Percentiles rank a stretch among this genome's conserved stretches.
phyloP scores from a whole-genome alignment of 2,888 invertebrate species.

The Pogonocherus hispidulus region DNA sequence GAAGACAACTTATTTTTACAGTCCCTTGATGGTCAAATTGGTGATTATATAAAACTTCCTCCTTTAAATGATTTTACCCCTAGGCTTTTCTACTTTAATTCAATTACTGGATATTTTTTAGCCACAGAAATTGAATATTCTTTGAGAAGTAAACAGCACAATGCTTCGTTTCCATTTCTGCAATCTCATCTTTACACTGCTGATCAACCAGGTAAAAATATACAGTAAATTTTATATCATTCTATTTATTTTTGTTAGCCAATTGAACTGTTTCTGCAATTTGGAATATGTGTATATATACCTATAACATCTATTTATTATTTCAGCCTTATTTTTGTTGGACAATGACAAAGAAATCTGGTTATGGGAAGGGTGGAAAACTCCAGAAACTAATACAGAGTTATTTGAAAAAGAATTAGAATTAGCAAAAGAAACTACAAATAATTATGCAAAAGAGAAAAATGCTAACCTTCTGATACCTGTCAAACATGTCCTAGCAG shows the following conservation, averaged over 20 bases:
- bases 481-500: slow-evolving; percentile 42
- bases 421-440: slow-evolving; percentile 40
- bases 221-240: not conserved
- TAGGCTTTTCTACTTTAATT: slow-evolving; percentile 55
- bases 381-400: slow-evolving; percentile 27
- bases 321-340: slow-evolving; percentile 54
- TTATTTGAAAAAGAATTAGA: slow-evolving; percentile 41
- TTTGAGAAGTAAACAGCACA: slow-evolving; percentile 40
- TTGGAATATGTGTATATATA: too few relatives aligned
- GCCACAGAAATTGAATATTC: slow-evolving; percentile 53
- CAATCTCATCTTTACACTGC: slow-evolving; percentile 55
- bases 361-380: slow-evolving; percentile 50
- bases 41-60: slow-evolving; percentile 33
- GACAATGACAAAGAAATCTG: slow-evolving; percentile 54
- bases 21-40: slow-evolving; percentile 23
- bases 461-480: not conserved
- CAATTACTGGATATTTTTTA: slow-evolving; percentile 50
- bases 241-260: not conserved
- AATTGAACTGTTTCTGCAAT: too few relatives aligned
- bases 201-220: slow-evolving; percentile 50
- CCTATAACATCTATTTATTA: too few relatives aligned
- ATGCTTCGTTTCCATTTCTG: slow-evolving; percentile 55
- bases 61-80: slow-evolving; percentile 44
- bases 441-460: slow-evolving; percentile 46
- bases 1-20: slow-evolving; percentile 44